Conservation (phyloP, 2,113 vertebrate genomes). For the Ictidomys tridecemlineatus region DNA sequence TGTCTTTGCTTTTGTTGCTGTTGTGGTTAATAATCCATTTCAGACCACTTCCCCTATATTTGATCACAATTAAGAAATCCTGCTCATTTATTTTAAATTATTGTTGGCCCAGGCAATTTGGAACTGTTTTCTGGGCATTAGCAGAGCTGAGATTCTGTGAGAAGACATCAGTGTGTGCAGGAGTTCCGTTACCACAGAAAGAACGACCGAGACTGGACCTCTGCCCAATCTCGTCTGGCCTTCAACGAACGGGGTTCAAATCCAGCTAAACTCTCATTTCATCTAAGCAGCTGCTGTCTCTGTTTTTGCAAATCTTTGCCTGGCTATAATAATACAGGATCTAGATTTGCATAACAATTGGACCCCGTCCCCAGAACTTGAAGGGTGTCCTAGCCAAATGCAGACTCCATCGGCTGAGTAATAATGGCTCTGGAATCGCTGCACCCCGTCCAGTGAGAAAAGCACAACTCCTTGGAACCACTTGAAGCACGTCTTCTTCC, state of each 20-base stretch:
- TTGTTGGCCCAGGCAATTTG: background rate
- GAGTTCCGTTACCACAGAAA: background rate
- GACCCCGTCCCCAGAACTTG: slow-evolving; percentile 46
- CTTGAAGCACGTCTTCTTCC: slow-evolving; percentile 50
- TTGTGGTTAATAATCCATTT: background rate
- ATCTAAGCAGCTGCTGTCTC: slow-evolving; percentile 43
- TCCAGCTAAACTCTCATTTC: slow-evolving; percentile 65
- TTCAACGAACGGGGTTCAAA: slow-evolving; percentile 60
- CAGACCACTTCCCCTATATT: background rate
- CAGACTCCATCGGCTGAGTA: slow-evolving; percentile 31
- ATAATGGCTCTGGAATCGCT: slow-evolving; percentile 28
- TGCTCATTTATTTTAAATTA: slow-evolving; percentile 15
- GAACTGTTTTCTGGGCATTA: background rate
- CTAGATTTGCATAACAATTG: slow-evolving; percentile 67
- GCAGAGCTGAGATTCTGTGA: background rate
- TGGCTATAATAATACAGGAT: slow-evolving; percentile 16
- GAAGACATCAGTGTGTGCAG: background rate
- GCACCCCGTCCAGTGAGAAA: background rate
- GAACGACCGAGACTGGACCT: background rate
- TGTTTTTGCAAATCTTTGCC: slow-evolving; percentile 16
- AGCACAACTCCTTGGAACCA: slow-evolving; percentile 69
- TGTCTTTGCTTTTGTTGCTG: background rate
- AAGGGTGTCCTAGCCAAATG: slow-evolving; percentile 29
- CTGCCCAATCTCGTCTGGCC: slow-evolving; percentile 38
- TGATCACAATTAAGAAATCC: slow-evolving; percentile 17